phyloP scores from a whole-genome alignment of 2,113 vertebrate species.

The Chroicocephalus ridibundus region DNA sequence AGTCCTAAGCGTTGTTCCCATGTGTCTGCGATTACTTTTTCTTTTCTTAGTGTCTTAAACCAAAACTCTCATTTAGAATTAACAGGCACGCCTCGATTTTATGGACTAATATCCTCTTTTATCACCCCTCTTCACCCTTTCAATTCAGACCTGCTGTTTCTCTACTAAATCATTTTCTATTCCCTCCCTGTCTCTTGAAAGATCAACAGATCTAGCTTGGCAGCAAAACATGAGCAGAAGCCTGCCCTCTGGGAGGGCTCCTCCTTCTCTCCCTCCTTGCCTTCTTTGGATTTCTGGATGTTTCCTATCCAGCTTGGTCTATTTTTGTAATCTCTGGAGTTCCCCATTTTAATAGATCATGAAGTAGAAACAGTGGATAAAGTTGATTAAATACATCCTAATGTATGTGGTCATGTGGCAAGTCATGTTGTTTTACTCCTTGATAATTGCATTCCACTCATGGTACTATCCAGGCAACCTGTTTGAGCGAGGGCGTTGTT shows the following conservation, averaged over 20 bases:
- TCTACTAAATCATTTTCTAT: not conserved
- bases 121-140: not conserved
- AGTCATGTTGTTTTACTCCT: not conserved
- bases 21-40: not conserved
- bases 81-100: not conserved
- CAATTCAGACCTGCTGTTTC: not conserved
- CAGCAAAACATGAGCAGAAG: not conserved
- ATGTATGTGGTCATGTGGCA: too few species aligned
- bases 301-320: not conserved
- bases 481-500: not conserved
- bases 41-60: not conserved
- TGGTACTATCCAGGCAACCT: not conserved
- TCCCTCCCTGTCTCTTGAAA: not conserved
- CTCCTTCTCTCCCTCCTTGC: not conserved
- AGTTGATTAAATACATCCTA: not conserved
- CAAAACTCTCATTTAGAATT: not conserved
- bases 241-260: not conserved
- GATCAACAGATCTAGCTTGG: not conserved
- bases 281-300: not conserved
- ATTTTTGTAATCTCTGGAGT: not conserved
- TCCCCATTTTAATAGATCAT: not conserved
- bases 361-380: not conserved
- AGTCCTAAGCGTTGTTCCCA: not conserved
- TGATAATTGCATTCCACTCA: rapidly evolving
- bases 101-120: not conserved